Base-by-base conservation (phyloP, 2,797 vertebrate species). In the Takifugu ocellatus region DNA sequence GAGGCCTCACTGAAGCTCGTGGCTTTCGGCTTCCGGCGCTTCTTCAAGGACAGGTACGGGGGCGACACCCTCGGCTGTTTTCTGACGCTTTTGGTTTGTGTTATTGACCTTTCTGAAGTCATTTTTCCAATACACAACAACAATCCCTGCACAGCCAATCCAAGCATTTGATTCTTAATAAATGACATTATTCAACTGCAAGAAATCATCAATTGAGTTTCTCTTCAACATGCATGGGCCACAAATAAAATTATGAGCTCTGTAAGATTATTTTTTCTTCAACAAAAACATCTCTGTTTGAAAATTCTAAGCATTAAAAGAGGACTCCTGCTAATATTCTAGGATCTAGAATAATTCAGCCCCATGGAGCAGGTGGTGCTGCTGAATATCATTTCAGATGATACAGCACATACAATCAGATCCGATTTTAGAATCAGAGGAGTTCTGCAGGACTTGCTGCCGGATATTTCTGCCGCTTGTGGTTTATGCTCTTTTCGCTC, bases 11-110 rank as follows among this genome's bases (percentile, higher is more conserved):
- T 98, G 76, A 98, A 98, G 81, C 87, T 98, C 64, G 92, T 97
- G 58, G 95, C 95, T 0, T 98, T 98, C 33, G 96, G 96, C 51
- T 89, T 98, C 65, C 86, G 95, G 0, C 92, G 96, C 16, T 98
- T 98, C 90, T 98, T 98, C 87, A 98, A 97, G 83, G 96, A 98
- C 88, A 93, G 96, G 96, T 96, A 82, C 2, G 3, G 3, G n/a
- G 14, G 12, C 25, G 3, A 29, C 24, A 2, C 29, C 25, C 1
- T 3, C 1, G 10, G 10, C 46, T 31, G 4, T 24, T 33, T 3
- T 15, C 33, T 51, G 8, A 26, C 17, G n/a, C 10, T 4, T 6
- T 10, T 12, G 4, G 42, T 49, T 46, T 26, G 36, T 55, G 24
- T 10, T 61, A 0, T 21, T 11, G 16, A 51, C 5, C 4, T 47